These are phyloP conservation scores for Thomomys bottae DNA, from an alignment of 2,113 vertebrate genomes.

Conservation along the genomic window DNA sequence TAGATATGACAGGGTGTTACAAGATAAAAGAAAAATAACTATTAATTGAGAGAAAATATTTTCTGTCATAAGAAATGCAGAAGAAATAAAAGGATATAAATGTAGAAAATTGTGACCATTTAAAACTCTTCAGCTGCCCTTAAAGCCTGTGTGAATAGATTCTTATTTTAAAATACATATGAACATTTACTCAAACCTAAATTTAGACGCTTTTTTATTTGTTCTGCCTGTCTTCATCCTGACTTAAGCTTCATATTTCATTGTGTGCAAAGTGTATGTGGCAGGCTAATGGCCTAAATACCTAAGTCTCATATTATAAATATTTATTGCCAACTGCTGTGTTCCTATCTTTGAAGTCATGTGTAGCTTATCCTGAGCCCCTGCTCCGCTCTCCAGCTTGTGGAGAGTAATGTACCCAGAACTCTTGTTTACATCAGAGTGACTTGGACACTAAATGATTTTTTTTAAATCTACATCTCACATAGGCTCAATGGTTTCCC, in stretches of 20 bases:
- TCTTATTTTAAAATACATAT: conserved; percentile 70
- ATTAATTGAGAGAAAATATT: neutral
- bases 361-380: conserved; percentile 65
- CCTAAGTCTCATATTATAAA: conserved; percentile 85
- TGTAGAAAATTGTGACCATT: conserved; percentile 70
- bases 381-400: conserved; percentile 53
- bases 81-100: conserved; percentile 67
- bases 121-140: neutral
- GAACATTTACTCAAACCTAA: conserved; percentile 65
- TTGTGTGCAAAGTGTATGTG: conserved; percentile 74
- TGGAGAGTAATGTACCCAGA: conserved; percentile 59
- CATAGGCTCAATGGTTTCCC: too few species aligned
- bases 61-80: neutral
- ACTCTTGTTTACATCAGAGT: conserved; percentile 73
- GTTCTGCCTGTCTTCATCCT: conserved; percentile 81
- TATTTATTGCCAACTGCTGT: conserved; percentile 83
- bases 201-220: conserved; percentile 79
- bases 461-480: conserved; percentile 53
- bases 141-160: conserved; percentile 58
- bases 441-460: conserved; percentile 49
- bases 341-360: conserved; percentile 83
- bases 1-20: conserved; percentile 45
- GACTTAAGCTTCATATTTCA: conserved; percentile 81
- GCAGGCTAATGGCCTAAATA: conserved; percentile 81
- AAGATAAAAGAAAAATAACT: conserved; percentile 61